phyloP scores from a whole-genome alignment of 2,888 invertebrate genomes.

The Clitarchus hookeri region DNA sequence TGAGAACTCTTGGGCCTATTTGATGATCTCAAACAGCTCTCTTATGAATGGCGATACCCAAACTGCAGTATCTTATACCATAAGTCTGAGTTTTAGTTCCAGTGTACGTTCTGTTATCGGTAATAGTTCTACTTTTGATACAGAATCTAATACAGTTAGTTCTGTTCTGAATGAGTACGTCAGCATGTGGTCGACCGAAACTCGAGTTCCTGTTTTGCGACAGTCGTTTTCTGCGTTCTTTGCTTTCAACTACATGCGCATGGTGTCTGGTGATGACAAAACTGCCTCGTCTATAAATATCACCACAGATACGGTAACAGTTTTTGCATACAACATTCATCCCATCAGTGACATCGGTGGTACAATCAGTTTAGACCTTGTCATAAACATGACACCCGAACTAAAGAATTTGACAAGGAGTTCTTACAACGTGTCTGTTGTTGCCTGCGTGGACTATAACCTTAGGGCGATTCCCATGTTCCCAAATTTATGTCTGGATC shows the following conservation, averaged over 20 bases:
- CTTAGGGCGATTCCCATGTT: conserved; percentile 19
- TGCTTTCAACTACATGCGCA: conserved; percentile 73
- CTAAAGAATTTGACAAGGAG: conserved; percentile 27
- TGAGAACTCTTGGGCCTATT: conserved; percentile 47
- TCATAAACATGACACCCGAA: conserved; percentile 65
- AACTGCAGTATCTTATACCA: not conserved
- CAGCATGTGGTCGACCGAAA: not conserved
- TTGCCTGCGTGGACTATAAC: conserved; percentile 38
- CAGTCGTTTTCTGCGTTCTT: conserved; percentile 76
- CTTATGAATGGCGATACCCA: not conserved
- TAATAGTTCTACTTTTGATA: not conserved
- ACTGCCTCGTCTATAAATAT: conserved; percentile 68
- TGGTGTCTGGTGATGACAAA: conserved; percentile 65
- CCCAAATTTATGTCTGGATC: conserved; percentile 8
- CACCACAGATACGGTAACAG: conserved; percentile 65
- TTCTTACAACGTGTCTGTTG: conserved; percentile 44
- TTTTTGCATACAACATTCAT: conserved; percentile 71
- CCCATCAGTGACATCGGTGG: conserved; percentile 80
- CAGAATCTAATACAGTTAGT: not conserved
- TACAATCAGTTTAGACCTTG: conserved; percentile 72
- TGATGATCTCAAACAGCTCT: conserved; percentile 37
- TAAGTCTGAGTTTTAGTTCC: not conserved
- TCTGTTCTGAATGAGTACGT: not conserved
- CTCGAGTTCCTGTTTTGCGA: conserved; percentile 54
- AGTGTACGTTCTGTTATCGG: not conserved